Evolutionary conservation across 2,113 vertebrate species (phyloP).

Genomic region (Echinops telfairi): DNA sequence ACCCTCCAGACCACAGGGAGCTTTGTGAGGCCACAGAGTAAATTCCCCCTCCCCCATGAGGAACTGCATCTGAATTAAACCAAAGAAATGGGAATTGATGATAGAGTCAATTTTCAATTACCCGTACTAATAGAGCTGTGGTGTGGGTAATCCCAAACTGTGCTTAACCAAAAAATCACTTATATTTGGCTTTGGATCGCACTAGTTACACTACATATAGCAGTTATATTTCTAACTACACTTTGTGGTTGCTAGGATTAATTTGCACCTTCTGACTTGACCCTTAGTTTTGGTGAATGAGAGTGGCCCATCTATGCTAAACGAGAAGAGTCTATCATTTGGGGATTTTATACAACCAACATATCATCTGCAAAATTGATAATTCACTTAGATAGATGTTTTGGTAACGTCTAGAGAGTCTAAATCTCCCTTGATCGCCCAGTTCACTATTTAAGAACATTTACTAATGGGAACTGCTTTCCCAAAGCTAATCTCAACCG

Average conservation of each 20-base stretch:
- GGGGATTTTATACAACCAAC: slow-evolving; percentile 26
- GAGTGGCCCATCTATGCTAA: slow-evolving; percentile 5
- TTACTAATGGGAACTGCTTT: slow-evolving; percentile 69
- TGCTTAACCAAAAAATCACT: slow-evolving; percentile 77
- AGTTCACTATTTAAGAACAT: slow-evolving; percentile 63
- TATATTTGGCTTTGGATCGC: slow-evolving; percentile 72
- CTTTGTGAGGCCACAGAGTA: slow-evolving; percentile 9
- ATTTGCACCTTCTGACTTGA: slow-evolving; percentile 50
- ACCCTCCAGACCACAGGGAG: slow-evolving; percentile 38
- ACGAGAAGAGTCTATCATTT: slow-evolving; percentile 24
- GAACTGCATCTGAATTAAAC: slow-evolving; percentile 71
- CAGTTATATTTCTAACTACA: slow-evolving; percentile 50
- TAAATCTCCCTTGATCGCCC: slow-evolving; percentile 48
- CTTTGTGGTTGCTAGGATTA: slow-evolving; percentile 67
- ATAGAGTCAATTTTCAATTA: slow-evolving; percentile 83
- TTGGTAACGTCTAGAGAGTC: slow-evolving; percentile 37
- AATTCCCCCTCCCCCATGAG: slow-evolving; percentile 18
- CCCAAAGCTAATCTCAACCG: slow-evolving; percentile 58
- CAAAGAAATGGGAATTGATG: slow-evolving; percentile 79
- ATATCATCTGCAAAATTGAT: slow-evolving; percentile 57
- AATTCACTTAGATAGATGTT: slow-evolving; percentile 43
- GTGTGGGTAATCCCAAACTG: slow-evolving; percentile 75
- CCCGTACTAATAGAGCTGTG: slow-evolving; percentile 75
- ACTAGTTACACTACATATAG: slow-evolving; percentile 77
- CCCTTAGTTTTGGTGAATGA: slow-evolving; percentile 55